phyloP scores from a whole-genome alignment of 2,113 vertebrate genomes.

The Stigmatopora argus region DNA sequence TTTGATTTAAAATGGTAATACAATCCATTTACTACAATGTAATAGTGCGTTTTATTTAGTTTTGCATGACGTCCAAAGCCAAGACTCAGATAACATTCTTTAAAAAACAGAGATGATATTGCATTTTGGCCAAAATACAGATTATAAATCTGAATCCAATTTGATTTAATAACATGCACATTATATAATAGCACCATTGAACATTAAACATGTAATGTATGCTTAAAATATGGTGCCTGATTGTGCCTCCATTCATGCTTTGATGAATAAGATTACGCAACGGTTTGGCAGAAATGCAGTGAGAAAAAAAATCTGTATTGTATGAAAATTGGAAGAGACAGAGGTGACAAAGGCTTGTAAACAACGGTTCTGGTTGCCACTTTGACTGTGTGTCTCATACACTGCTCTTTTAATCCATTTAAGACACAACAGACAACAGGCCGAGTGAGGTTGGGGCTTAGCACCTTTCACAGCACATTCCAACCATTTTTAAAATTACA shows the following conservation, averaged over 20 bases:
- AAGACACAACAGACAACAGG: constrained; percentile 52
- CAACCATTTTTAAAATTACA: constrained; percentile 22
- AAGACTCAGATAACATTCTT: not conserved
- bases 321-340: constrained; percentile 47
- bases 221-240: constrained; percentile 16
- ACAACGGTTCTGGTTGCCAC: constrained; percentile 61
- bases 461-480: constrained; percentile 13
- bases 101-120: not conserved
- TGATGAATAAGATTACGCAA: constrained; percentile 49
- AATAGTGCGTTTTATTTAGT: not conserved
- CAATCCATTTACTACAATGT: not conserved
- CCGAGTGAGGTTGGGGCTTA: constrained; percentile 29
- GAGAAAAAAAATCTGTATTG: constrained; percentile 26
- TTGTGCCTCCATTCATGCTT: constrained; percentile 27
- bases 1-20: not conserved
- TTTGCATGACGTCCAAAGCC: not conserved
- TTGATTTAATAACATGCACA: not conserved
- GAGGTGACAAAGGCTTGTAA: constrained; percentile 56
- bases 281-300: constrained; percentile 41
- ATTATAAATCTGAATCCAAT: not conserved
- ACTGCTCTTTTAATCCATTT: constrained; percentile 68
- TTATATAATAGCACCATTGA: not conserved
- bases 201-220: constrained; percentile 17
- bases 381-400: constrained; percentile 58
- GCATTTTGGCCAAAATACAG: not conserved